Conservation (phyloP, 2,797 vertebrate species). For the Onychomys arenicola region DNA sequence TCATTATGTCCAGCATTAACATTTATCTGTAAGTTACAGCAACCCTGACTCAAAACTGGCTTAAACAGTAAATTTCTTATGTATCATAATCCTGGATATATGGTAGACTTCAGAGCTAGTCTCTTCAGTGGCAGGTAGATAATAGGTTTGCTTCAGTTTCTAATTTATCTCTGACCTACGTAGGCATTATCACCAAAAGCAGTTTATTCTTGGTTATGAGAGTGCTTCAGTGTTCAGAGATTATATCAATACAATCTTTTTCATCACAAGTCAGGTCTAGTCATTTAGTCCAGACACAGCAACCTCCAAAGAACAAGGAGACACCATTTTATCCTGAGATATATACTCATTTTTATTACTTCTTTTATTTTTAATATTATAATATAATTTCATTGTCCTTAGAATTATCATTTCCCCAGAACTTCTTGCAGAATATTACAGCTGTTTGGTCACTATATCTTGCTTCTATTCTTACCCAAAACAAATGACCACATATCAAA, state of each 20-base stretch:
- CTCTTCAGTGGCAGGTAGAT: not conserved
- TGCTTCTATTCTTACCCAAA: not conserved
- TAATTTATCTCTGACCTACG: not conserved
- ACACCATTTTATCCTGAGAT: not conserved
- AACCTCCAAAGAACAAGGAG: not conserved
- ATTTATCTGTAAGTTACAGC: slow-evolving; percentile 1
- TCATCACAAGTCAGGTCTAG: not conserved
- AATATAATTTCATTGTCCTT: not conserved
- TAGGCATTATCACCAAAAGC: not conserved
- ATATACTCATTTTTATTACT: not conserved
- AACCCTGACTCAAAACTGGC: not conserved
- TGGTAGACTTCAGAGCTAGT: not conserved
- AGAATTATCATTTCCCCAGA: slow-evolving; percentile 25
- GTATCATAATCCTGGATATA: not conserved
- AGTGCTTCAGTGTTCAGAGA: not conserved
- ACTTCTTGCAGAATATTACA: not conserved
- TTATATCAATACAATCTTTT: not conserved
- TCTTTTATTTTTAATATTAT: not conserved
- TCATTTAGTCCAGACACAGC: not conserved
- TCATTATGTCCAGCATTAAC: not conserved
- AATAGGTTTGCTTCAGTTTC: not conserved
- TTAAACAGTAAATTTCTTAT: not conserved
- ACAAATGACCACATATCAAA: not conserved
- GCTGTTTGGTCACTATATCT: not conserved
- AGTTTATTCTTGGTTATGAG: not conserved